Evolutionary conservation across 2,888 invertebrate genomes (phyloP), one percentile per base, ranked within the genome.

Genomic region (Lochmaea capreae): DNA sequence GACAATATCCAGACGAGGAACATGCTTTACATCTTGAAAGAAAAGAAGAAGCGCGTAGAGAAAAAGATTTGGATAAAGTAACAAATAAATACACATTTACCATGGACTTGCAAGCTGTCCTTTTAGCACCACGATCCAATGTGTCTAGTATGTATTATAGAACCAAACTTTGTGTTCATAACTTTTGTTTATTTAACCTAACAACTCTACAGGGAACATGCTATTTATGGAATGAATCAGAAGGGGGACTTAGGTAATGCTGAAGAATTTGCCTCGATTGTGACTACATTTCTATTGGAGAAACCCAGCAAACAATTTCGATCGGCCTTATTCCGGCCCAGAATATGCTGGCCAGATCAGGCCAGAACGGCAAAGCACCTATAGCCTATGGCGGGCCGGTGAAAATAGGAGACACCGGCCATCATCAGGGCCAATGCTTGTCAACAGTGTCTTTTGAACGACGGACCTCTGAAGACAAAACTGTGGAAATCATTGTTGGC

Each of bases 31-130:
- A 76, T 59, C 5, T 57, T n/a, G 46, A 46, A n/a, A 73, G 62
- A 58, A 73, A 72, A 61, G 46, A 69, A 49, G 71, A 76, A 63
- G 76, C 73, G 3, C 65, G 74, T 59, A 66, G 26, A 10, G 76
- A 71, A 43, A 75, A 78, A 70, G 26, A 59, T 1, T 46, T 57
- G 39, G 71, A 76, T 54, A 75, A 75, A 74, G 58, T 68, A 71
- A 65, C 62, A 72, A 12, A 74, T 70, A 76, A 67, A 57, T 18
- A 65, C 49, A 69, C 62, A 57, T 76, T 73, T 49, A 71, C 71
- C 46, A 73, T 78, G 69, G 77, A 78, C 57, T 61, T 57, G n/a
- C 67, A 58, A 46, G 49, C 67, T 18, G 77, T 78, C 14, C 66
- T 76, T 18, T 59, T 59, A 46, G 18, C 67, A 46, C 67, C 59